Evolutionary conservation across 1,140 invertebrate species (phyloP), one percentile per base, ranked within the genome.

Genomic region (Trichonephila clavata): DNA sequence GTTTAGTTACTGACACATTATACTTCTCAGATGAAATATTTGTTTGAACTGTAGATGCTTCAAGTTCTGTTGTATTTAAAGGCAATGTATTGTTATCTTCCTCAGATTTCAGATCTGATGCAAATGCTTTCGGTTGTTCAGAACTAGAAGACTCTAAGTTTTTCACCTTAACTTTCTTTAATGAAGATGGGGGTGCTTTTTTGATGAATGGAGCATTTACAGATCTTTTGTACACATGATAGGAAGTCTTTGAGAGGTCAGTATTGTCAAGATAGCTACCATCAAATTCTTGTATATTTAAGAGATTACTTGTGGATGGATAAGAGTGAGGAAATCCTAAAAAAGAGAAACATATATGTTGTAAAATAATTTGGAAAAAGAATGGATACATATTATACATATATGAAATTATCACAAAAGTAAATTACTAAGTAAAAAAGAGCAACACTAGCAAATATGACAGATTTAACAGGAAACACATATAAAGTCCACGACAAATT

Each of bases 181-280:
- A 57, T 39, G 50, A 20, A 18, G 24, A 71, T 27, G 89, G 39
- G 50, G 65, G 50, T 20, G 77, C 89, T 39, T 90, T 90, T 90
- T 90, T 90, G 81, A 90, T 90, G 18, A 71, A 71, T 20, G 87
- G 87, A 21, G 16, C 10, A 27, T 18, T 32, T 16, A 81, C 65
- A 39, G 89, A 90, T 81, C 89, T 81, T 90, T 90, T 90, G 18
- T 60, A 20, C 20, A 90, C 18, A 81, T 90, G 89, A 39, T 90
- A 90, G 14, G 32, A 27, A 60, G 68, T 90, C 59, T 68, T 90
- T 81, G 57, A 60, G 4, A 80, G 27, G 39, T 90, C 68, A 27
- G 43, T 57, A 61, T 90, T 63, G 60, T 68, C n/a, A 21, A 90
- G 27, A 63, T 71, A 90, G n/a, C 71, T 90, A 39, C 89, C 89